Evolutionary conservation across 2,888 invertebrate genomes (phyloP).

Genomic region (Macrosoma leucophasiata): DNA sequence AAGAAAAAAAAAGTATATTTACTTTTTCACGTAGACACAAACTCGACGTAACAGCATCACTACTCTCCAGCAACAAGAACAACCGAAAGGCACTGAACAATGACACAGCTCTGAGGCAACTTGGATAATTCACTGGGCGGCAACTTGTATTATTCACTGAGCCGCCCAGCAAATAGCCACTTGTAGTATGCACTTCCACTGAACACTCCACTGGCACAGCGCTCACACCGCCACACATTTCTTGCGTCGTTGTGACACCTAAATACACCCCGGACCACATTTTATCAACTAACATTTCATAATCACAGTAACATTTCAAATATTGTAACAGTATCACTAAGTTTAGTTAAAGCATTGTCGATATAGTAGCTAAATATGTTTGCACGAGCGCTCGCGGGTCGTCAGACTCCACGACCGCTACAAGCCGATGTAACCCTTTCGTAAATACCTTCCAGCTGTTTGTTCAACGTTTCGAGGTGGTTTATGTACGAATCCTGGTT

Average conservation of each 20-base stretch:
- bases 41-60: slow-evolving; percentile 33
- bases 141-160: slow-evolving; percentile 39
- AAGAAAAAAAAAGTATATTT: slow-evolving; percentile 62
- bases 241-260: slow-evolving; percentile 54
- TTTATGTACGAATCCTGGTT: slow-evolving; percentile 86
- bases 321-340: slow-evolving; percentile 62
- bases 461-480: slow-evolving; percentile 82
- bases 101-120: slow-evolving; percentile 41
- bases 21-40: slow-evolving; percentile 50
- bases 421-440: slow-evolving; percentile 64
- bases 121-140: slow-evolving; percentile 40
- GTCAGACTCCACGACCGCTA: slow-evolving; percentile 57
- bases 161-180: slow-evolving; percentile 24
- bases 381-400: slow-evolving; percentile 46
- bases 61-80: slow-evolving; percentile 23
- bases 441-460: slow-evolving; percentile 87
- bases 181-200: slow-evolving; percentile 44
- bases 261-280: slow-evolving; percentile 66
- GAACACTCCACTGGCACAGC: slow-evolving; percentile 58
- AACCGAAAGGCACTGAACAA: slow-evolving; percentile 43
- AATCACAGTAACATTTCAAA: slow-evolving; percentile 58
- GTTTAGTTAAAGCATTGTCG: slow-evolving; percentile 76
- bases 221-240: slow-evolving; percentile 47
- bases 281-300: slow-evolving; percentile 51
- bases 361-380: slow-evolving; percentile 59